A percentile compares a stretch with the other conserved stretches of the same genome.
Evolutionary conservation across 1,140 invertebrate genomes (phyloP).

Genomic region (Monochamus saltuarius): DNA sequence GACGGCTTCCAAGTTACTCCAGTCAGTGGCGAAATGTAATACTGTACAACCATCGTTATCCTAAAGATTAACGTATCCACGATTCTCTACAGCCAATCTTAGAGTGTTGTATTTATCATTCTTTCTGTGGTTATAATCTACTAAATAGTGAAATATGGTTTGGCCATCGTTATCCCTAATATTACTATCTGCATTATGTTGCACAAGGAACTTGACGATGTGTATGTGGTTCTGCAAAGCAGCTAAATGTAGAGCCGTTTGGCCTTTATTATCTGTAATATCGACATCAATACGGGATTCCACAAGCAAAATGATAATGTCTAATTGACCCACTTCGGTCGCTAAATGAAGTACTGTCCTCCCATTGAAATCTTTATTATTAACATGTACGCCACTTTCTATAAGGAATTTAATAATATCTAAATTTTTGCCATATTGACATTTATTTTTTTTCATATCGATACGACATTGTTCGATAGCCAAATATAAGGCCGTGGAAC

Average conservation of each 20-base stretch:
- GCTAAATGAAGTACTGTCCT: background rate
- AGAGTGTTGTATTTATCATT: no score
- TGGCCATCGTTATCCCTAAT: background rate
- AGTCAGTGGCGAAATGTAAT: background rate
- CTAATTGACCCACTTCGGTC: background rate
- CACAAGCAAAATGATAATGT: constrained; percentile 5
- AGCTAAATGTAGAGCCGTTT: constrained; percentile 4
- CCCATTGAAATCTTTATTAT: background rate
- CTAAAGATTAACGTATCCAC: background rate
- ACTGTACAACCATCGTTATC: constrained; percentile 1
- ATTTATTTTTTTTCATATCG: background rate
- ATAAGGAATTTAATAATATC: background rate
- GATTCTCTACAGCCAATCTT: background rate
- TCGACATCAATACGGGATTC: background rate
- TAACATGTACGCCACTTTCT: background rate
- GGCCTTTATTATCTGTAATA: constrained; percentile 6
- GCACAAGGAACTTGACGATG: constrained; percentile 9
- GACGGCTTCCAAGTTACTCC: constrained; percentile 58
- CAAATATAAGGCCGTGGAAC: background rate
- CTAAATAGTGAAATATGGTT: background rate
- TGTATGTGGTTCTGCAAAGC: background rate
- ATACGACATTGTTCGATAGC: no score
- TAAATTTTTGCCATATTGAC: background rate
- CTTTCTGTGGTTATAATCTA: no score
- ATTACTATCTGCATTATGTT: constrained; percentile 3